These are phyloP conservation scores for Valencia hispanica DNA, from an alignment of 2,797 vertebrate species.

Conservation along the genomic window DNA sequence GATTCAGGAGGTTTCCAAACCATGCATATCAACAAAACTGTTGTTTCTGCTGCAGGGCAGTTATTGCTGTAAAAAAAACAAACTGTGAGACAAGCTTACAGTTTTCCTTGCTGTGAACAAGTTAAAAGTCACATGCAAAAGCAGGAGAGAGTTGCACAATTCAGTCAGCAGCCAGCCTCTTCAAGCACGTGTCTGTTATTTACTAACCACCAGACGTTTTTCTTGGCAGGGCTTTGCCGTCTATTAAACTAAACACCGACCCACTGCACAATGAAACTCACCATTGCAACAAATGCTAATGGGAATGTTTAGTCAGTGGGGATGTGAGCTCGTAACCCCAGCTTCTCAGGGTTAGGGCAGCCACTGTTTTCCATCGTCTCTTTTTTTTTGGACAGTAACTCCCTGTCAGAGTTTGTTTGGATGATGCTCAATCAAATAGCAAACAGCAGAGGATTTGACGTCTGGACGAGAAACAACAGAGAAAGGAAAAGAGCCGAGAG, in stretches of 20 bases:
- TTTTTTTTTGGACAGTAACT: constrained; percentile 36
- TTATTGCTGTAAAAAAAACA: constrained; percentile 7
- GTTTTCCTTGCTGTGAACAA: constrained; percentile 23
- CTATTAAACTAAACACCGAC: constrained; percentile 51
- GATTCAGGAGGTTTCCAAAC: constrained; percentile 31
- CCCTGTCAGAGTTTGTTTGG: constrained; percentile 44
- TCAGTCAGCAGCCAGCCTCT: constrained; percentile 52
- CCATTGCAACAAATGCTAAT: constrained; percentile 34
- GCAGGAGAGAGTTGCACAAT: constrained; percentile 45
- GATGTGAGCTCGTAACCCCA: constrained; percentile 34
- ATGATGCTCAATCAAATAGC: constrained; percentile 14
- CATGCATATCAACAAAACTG: not conserved
- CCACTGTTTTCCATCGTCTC: constrained; percentile 30
- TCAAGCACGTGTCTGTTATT: constrained; percentile 70
- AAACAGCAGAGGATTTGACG: constrained; percentile 33
- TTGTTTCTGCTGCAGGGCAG: not conserved
- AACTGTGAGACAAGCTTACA: constrained; percentile 6
- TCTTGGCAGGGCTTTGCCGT: constrained; percentile 58
- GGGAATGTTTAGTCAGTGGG: constrained; percentile 49
- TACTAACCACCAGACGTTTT: constrained; percentile 70
- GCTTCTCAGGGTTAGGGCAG: constrained; percentile 26
- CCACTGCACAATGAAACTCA: constrained; percentile 31
- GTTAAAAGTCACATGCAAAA: constrained; percentile 45
- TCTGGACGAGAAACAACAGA: constrained; percentile 35
- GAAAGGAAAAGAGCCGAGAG: constrained; percentile 51